Evolutionary conservation across 2,797 vertebrate genomes (phyloP), one percentile per base, ranked within the genome.

Genomic region (Betta splendens): DNA sequence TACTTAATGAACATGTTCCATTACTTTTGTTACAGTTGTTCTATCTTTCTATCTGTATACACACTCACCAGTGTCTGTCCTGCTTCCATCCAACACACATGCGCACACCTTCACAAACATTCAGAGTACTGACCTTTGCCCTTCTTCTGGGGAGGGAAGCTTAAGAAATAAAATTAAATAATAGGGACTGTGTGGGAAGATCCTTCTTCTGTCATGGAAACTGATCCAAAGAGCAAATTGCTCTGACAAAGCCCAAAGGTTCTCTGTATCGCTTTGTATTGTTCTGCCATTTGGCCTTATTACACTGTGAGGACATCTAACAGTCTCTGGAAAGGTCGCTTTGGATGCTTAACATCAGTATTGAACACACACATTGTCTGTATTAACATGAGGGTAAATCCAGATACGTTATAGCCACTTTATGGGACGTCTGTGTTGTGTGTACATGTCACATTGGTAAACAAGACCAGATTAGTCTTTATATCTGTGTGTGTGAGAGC

Each of bases 151-250:
- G 51, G 59, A 33, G 33, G 13, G 22, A 45, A 4, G 7, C 45
- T 37, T 18, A 37, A 40, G 37, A 46, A 37, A 62, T 47, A 56
- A 64, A 56, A 25, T 59, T 56, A 40, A 58, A 58, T 74, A 52
- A 70, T 79, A 79, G 59, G 64, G 65, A 69, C 77, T 64, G 72
- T 31, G 71, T 87, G 87, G 89, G 85, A 87, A 85, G 88, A 84
- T 71, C 89, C 81, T 80, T 72, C 80, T 72, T 82, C 80, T 80
- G 77, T 87, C 84, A 90, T 87, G 86, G 87, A 90, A 89, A 87
- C 57, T 22, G 53, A 59, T 80, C 69, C 77, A 80, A 53, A 69
- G 45, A 70, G 60, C 66, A 74, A 65, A 76, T 70, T 20, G 45
- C 51, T 64, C 43, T 38, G 16, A 50, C 39, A 72, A 58, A 18